Percentiles rank a stretch among this genome's conserved stretches.
phyloP scores from a whole-genome alignment of 2,113 vertebrate species.

The Mastomys natalensis region DNA sequence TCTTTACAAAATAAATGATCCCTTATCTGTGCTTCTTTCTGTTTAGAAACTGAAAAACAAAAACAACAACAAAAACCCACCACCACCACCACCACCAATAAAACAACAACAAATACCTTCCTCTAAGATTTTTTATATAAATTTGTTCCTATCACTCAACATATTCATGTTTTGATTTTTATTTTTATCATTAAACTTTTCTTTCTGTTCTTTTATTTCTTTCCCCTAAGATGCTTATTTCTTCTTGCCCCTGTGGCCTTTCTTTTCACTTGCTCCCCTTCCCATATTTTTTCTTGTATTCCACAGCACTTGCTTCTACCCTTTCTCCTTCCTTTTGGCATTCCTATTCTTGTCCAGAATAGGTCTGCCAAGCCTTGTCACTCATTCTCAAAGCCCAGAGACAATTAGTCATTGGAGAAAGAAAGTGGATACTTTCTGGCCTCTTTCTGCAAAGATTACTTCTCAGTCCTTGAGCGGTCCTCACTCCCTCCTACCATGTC shows the following conservation, averaged over 20 bases:
- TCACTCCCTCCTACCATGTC: background rate
- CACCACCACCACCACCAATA: no score
- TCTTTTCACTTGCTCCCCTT: background rate
- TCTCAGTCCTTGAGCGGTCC: constrained; percentile 14
- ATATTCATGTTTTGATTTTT: background rate
- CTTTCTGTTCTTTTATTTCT: background rate
- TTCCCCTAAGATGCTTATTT: background rate
- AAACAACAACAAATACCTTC: background rate
- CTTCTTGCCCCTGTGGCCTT: background rate
- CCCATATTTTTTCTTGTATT: background rate
- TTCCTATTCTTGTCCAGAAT: background rate
- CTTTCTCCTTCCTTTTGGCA: background rate
- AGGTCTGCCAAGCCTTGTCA: background rate
- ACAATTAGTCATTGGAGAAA: constrained; percentile 78
- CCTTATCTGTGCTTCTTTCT: no score
- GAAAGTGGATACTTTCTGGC: constrained; percentile 83
- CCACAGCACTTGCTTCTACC: background rate
- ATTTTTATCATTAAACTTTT: background rate
- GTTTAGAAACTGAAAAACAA: background rate
- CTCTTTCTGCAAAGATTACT: constrained; percentile 72
- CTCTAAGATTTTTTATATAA: background rate
- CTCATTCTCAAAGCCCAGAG: constrained; percentile 45
- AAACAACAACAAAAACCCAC: no score
- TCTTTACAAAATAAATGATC: background rate
- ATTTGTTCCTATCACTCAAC: background rate